phyloP scores from a whole-genome alignment of 37 sponge, comb jelly and placozoan genomes.

The Beroe forskalii region DNA sequence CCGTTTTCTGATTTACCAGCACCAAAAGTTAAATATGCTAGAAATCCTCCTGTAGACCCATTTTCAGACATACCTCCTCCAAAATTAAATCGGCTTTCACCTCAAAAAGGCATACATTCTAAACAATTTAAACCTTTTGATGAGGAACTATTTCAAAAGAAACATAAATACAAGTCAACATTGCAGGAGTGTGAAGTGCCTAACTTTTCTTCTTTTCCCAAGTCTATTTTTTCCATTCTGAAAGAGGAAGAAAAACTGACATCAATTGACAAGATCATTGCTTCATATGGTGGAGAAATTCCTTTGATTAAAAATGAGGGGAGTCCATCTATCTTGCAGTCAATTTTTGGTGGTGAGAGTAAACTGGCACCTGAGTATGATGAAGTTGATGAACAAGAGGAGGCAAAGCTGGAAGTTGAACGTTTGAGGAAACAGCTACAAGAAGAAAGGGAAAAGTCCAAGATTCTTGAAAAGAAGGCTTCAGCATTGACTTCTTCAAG shows the following conservation, averaged over 20 bases:
- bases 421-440: background rate
- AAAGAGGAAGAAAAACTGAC: constrained; percentile 16
- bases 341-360: constrained; percentile 60
- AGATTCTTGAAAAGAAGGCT: background rate
- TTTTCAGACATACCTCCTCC: constrained; percentile 16
- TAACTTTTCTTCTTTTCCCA: constrained; percentile 3
- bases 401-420: background rate
- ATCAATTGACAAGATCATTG: constrained; percentile 37
- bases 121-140: constrained; percentile 46
- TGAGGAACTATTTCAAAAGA: background rate
- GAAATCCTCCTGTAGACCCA: background rate
- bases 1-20: constrained; percentile 33
- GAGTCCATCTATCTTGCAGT: constrained; percentile 46
- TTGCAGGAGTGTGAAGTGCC: background rate
- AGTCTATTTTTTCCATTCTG: constrained; percentile 2
- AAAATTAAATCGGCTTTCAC: background rate
- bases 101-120: background rate
- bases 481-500: background rate
- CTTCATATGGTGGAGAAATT: constrained; percentile 8
- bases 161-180: background rate
- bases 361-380: constrained; percentile 18
- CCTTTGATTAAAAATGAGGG: background rate
- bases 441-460: background rate
- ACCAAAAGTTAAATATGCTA: background rate
- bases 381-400: background rate